Conservation (phyloP, 2,888 invertebrate species). For the Pyrocoelia pectoralis region DNA sequence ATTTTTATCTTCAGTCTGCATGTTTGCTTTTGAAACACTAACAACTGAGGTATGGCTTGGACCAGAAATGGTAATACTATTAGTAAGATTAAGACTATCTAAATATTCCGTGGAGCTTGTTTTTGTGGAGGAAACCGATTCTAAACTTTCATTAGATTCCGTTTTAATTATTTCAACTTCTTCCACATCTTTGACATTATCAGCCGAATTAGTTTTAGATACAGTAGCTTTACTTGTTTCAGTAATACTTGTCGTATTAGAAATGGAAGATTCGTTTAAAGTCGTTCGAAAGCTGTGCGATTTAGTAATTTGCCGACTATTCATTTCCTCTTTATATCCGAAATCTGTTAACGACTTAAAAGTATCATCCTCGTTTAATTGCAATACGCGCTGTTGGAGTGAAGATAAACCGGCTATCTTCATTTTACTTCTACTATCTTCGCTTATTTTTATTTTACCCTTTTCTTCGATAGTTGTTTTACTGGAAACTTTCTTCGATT, state of each 20-base stretch:
- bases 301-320: conserved; percentile 70
- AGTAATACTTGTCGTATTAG: conserved; percentile 8
- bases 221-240: conserved; percentile 16
- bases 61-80: conserved; percentile 51
- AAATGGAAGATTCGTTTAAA: conserved; percentile 51
- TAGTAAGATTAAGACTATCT: conserved; percentile 32
- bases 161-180: conserved; percentile 25
- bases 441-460: not conserved
- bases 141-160: conserved; percentile 33
- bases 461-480: not conserved
- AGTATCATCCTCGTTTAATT: conserved; percentile 47
- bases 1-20: conserved; percentile 19
- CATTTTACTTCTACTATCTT: conserved; percentile 52
- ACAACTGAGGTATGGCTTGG: conserved; percentile 55
- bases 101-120: conserved; percentile 32
- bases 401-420: conserved; percentile 64
- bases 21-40: conserved; percentile 33
- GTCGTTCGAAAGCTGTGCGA: conserved; percentile 74
- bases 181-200: conserved; percentile 65
- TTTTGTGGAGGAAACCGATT: conserved; percentile 27
- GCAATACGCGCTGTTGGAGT: conserved; percentile 64
- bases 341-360: conserved; percentile 56
- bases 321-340: conserved; percentile 53
- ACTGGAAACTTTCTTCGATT: not conserved
- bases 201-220: conserved; percentile 14